Evolutionary conservation across 2,888 invertebrate genomes (phyloP).

Genomic region (Drosophila mimica): DNA sequence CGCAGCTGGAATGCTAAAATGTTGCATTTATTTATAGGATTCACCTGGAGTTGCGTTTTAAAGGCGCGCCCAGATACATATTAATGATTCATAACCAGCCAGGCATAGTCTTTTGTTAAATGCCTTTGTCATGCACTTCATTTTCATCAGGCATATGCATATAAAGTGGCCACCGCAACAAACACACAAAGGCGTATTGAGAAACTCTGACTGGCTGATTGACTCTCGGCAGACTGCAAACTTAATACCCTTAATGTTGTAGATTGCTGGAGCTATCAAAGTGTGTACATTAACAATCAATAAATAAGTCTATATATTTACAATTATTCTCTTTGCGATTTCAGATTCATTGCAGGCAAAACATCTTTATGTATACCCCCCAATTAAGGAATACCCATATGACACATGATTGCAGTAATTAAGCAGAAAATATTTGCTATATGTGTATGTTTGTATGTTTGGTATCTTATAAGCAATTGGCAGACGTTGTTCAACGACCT

Average conservation of each 20-base stretch:
- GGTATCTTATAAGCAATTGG: slow-evolving; percentile 16
- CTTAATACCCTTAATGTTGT: slow-evolving; percentile 2
- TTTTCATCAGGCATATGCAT: slow-evolving; percentile 27
- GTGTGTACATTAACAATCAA: background rate
- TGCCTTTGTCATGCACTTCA: slow-evolving; percentile 35
- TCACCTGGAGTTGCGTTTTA: slow-evolving; percentile 3
- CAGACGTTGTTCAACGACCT: slow-evolving; percentile 19
- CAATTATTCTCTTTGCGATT: slow-evolving; percentile 3
- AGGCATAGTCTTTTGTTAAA: slow-evolving; percentile 17
- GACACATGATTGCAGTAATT: slow-evolving; percentile 22
- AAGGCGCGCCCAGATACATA: slow-evolving; percentile 24
- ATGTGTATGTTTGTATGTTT: background rate
- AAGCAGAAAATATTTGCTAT: slow-evolving; percentile 4
- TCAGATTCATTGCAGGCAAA: background rate
- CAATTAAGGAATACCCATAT: slow-evolving; percentile 1
- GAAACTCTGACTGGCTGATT: background rate
- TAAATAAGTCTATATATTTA: slow-evolving; percentile 1
- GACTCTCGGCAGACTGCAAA: slow-evolving; percentile 15
- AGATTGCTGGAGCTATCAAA: background rate
- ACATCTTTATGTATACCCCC: background rate
- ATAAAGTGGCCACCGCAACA: slow-evolving; percentile 29
- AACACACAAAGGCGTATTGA: slow-evolving; percentile 22
- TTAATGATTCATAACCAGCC: slow-evolving; percentile 56
- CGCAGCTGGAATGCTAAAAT: slow-evolving; percentile 19
- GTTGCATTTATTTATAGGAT: slow-evolving; percentile 23